phyloP scores from a whole-genome alignment of 2,888 invertebrate species.

The Harpagoxenus sublaevis region DNA sequence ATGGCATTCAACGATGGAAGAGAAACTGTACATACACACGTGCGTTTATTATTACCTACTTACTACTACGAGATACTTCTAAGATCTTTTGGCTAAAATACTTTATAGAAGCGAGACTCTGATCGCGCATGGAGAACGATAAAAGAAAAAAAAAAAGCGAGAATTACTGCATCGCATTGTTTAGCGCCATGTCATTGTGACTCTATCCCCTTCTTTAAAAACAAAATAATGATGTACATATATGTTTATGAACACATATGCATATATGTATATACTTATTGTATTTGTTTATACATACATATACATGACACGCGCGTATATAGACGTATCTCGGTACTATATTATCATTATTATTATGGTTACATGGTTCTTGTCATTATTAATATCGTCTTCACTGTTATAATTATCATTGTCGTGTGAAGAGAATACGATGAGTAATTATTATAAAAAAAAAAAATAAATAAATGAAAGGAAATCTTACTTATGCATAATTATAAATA shows the following conservation, averaged over 20 bases:
- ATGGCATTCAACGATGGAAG: slow-evolving; percentile 71
- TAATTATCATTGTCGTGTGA: slow-evolving; percentile 68
- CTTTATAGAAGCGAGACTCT: slow-evolving; percentile 69
- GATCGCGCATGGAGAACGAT: slow-evolving; percentile 54
- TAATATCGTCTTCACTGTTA: slow-evolving; percentile 64
- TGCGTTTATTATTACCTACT: slow-evolving; percentile 80
- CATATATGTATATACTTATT: slow-evolving; percentile 51
- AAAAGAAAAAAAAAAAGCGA: slow-evolving; percentile 38
- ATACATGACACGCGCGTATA: slow-evolving; percentile 60
- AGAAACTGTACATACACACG: slow-evolving; percentile 79
- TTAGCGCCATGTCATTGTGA: slow-evolving; percentile 77
- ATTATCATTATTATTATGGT: slow-evolving; percentile 64
- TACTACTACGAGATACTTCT: slow-evolving; percentile 76
- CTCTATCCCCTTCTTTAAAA: slow-evolving; percentile 75
- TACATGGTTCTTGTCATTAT: slow-evolving; percentile 53
- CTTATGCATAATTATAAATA: slow-evolving; percentile 77
- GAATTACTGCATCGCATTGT: slow-evolving; percentile 68
- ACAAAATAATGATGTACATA: slow-evolving; percentile 70
- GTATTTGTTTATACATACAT: slow-evolving; percentile 56
- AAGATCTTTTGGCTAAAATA: slow-evolving; percentile 76
- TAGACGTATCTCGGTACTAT: slow-evolving; percentile 54
- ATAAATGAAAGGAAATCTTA: slow-evolving; percentile 75
- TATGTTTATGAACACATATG: slow-evolving; percentile 62
- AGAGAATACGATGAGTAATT: slow-evolving; percentile 69
- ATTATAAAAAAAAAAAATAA: slow-evolving; percentile 51